phyloP scores from a whole-genome alignment of 1,140 invertebrate genomes.

The Hycleus cichorii region DNA sequence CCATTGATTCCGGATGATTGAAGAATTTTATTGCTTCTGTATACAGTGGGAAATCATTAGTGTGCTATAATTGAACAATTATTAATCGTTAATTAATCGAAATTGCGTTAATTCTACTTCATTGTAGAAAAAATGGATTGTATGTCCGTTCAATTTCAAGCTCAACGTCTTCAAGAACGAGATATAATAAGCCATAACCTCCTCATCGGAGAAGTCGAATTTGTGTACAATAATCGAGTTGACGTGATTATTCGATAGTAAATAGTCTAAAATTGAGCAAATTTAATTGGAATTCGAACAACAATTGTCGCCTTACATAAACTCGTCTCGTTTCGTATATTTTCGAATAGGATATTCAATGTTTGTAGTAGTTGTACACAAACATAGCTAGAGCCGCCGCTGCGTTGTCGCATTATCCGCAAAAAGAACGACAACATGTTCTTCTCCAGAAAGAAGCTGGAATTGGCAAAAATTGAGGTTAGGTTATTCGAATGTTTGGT shows the following conservation, averaged over 20 bases:
- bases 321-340: constrained; percentile 97
- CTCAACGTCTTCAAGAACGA: constrained; percentile 98
- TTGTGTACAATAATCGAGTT: constrained; percentile 99
- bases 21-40: constrained; percentile 99
- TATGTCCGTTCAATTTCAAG: constrained; percentile 96
- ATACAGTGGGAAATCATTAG: constrained; percentile 97
- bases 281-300: background rate
- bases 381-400: constrained; percentile 84
- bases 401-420: constrained; percentile 95
- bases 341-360: constrained; percentile 98
- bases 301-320: constrained; percentile 74
- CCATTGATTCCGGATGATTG: constrained; percentile 98
- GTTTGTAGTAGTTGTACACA: constrained; percentile 98
- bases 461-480: constrained; percentile 36
- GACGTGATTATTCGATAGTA: constrained; percentile 98
- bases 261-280: constrained; percentile 77
- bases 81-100: background rate
- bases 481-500: background rate
- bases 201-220: constrained; percentile 99
- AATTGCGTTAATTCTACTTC: constrained; percentile 57
- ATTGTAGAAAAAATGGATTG: constrained; percentile 99
- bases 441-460: constrained; percentile 96
- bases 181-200: constrained; percentile 99
- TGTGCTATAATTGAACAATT: constrained; percentile 65
- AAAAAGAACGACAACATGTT: constrained; percentile 99